phyloP scores from a whole-genome alignment of 2,888 invertebrate genomes.

The Melanostoma scalare region DNA sequence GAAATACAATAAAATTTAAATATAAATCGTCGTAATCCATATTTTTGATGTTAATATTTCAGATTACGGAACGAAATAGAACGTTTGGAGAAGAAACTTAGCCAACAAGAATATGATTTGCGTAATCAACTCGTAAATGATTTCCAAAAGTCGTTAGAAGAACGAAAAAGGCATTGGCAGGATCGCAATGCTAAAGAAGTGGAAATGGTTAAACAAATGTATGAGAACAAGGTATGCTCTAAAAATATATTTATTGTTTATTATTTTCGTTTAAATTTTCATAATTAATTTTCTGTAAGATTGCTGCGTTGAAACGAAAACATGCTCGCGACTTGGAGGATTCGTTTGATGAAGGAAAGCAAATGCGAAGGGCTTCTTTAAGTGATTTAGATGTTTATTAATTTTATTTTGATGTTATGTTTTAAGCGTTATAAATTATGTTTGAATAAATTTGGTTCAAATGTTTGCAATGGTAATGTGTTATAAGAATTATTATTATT shows the following conservation, averaged over 20 bases:
- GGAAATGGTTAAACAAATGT: conserved; percentile 75
- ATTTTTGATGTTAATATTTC: conserved; percentile 4
- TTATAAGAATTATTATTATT: background rate
- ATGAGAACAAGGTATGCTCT: conserved; percentile 76
- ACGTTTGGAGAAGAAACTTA: conserved; percentile 62
- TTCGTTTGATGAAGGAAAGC: conserved; percentile 44
- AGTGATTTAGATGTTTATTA: conserved; percentile 30
- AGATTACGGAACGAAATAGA: conserved; percentile 69
- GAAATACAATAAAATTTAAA: background rate
- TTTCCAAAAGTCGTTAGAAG: conserved; percentile 75
- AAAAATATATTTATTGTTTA: background rate
- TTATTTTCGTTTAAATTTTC: too few relatives aligned
- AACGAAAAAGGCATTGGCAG: conserved; percentile 74
- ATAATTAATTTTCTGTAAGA: conserved; percentile 22
- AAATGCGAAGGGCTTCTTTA: conserved; percentile 59
- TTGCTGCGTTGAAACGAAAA: conserved; percentile 51
- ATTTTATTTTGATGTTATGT: conserved; percentile 22
- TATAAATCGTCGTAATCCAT: background rate
- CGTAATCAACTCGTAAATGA: conserved; percentile 78
- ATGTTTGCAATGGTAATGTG: background rate
- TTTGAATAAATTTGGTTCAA: conserved; percentile 39
- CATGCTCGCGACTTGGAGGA: conserved; percentile 61
- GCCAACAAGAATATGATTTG: conserved; percentile 76
- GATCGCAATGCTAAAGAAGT: conserved; percentile 74
- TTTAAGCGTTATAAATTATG: conserved; percentile 4